These are phyloP conservation scores for Istiophorus platypterus DNA, from an alignment of 2,113 vertebrate genomes.

Conservation along the genomic window DNA sequence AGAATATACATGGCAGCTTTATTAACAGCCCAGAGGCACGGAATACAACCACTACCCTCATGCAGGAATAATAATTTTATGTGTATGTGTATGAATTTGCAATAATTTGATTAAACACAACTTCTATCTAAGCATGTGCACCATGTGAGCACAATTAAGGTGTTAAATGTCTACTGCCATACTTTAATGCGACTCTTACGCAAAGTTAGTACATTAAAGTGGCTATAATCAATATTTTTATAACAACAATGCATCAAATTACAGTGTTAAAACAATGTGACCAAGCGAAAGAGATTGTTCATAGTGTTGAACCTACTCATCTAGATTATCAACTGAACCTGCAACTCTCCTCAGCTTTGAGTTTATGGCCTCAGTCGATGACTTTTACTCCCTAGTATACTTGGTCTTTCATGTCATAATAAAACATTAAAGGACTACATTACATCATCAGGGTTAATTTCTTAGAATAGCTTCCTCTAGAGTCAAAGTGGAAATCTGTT, in stretches of 20 bases:
- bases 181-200: not conserved
- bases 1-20: not conserved
- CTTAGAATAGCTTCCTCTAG: not conserved
- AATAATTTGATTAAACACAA: not conserved
- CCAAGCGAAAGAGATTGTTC: not conserved
- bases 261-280: not conserved
- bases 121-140: not conserved
- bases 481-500: not conserved
- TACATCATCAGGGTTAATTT: not conserved
- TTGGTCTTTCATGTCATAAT: not conserved
- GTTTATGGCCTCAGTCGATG: too few relatives aligned
- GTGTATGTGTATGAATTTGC: not conserved
- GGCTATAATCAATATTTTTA: not conserved
- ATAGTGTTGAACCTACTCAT: not conserved
- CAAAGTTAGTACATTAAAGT: not conserved
- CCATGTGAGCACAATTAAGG: not conserved
- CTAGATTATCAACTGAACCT: not conserved
- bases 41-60: not conserved
- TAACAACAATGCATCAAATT: not conserved
- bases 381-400: not conserved
- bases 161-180: not conserved
- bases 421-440: not conserved
- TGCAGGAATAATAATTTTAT: not conserved
- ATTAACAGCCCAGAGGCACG: not conserved
- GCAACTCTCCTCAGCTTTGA: too few relatives aligned